These are phyloP conservation scores for Penaeus chinensis DNA, from an alignment of 1,140 invertebrate species.

Conservation along the genomic window DNA sequence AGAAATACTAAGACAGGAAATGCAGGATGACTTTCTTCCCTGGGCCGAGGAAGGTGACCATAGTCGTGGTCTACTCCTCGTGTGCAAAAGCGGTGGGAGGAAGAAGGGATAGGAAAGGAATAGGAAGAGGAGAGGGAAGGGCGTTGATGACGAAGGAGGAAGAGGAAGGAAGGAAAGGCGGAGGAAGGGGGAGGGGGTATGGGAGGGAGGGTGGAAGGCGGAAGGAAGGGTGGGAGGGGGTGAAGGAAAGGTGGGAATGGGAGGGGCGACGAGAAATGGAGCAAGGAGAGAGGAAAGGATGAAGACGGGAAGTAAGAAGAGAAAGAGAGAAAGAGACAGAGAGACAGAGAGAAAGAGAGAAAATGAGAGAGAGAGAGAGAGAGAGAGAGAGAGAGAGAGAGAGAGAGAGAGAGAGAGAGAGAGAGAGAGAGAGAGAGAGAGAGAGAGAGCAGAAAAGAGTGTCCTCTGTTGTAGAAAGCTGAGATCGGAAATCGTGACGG, in stretches of 20 bases:
- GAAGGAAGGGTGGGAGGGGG: not conserved
- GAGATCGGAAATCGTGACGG: too few species aligned
- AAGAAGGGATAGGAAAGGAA: too few species aligned
- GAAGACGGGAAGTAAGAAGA: not conserved
- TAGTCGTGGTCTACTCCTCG: too few species aligned
- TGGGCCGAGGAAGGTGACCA: too few species aligned
- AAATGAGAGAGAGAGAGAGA: conserved; percentile 8
- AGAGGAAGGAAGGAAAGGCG: not conserved
- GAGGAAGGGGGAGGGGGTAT: not conserved
- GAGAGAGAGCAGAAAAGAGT: not conserved
- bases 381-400: conserved; percentile 19
- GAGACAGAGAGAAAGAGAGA: not conserved
- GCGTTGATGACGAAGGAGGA: not conserved
- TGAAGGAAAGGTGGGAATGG: not conserved
- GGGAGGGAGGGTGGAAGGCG: not conserved
- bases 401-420: conserved; percentile 10
- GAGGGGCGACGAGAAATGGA: not conserved
- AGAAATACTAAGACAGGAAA: too few species aligned
- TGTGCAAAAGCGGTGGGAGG: too few species aligned
- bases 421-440: not conserved
- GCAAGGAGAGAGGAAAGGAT: not conserved
- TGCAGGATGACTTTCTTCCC: too few species aligned
- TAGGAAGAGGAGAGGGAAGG: not conserved
- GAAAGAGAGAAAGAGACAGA: not conserved
- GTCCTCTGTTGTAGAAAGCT: too few species aligned